Evolutionary conservation across 2,797 vertebrate genomes (phyloP).

Genomic region (Glossophaga mutica): DNA sequence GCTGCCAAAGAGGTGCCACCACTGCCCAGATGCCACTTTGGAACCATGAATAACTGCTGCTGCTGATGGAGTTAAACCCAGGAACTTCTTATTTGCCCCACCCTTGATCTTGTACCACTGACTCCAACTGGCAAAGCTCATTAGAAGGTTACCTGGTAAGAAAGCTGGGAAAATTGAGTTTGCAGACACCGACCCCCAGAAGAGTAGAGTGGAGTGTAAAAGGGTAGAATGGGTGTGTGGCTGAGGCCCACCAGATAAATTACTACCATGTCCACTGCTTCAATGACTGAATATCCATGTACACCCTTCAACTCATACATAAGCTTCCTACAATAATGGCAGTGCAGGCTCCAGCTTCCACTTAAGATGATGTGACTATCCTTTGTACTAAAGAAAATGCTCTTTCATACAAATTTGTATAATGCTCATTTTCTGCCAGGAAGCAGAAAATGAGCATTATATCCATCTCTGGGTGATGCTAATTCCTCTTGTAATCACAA

Average conservation of each 20-base stretch:
- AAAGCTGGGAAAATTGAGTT: background rate
- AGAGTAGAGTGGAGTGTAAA: background rate
- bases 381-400: background rate
- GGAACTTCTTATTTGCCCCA: background rate
- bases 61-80: background rate
- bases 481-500: background rate
- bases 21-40: background rate
- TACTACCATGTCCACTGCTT: background rate
- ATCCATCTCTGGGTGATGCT: too few relatives aligned
- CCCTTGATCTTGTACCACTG: background rate
- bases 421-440: background rate
- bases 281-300: accelerated
- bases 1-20: background rate
- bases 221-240: background rate
- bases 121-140: background rate
- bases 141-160: background rate
- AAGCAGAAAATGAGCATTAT: background rate
- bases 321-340: background rate
- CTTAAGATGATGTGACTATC: background rate
- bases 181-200: background rate
- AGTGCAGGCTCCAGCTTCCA: background rate
- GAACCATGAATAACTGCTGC: background rate
- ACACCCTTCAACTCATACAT: background rate
- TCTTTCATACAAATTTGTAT: background rate
- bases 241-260: background rate